These are phyloP conservation scores for Pangasius djambal DNA, from an alignment of 2,797 vertebrate genomes.

Conservation along the genomic window DNA sequence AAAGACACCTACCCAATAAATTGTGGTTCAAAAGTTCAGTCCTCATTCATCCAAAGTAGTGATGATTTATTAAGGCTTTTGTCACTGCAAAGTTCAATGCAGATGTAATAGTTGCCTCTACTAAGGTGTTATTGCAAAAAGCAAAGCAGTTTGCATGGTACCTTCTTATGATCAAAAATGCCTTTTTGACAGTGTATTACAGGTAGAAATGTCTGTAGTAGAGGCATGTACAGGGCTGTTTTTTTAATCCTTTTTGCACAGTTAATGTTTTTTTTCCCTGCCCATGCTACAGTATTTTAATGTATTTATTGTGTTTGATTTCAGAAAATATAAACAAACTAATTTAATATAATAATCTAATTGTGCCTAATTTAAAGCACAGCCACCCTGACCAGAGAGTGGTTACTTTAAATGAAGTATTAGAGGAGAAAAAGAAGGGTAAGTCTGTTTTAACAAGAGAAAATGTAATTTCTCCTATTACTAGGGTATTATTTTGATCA, in stretches of 20 bases:
- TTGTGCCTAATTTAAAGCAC: background rate
- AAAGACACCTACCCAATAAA: background rate
- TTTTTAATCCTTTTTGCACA: background rate
- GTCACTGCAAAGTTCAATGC: slow-evolving; percentile 1
- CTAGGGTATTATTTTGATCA: background rate
- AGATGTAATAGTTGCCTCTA: background rate
- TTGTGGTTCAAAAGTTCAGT: background rate
- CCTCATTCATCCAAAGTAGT: background rate
- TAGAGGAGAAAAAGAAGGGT: background rate
- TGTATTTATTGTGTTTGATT: background rate
- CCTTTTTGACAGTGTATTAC: background rate
- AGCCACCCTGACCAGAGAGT: background rate
- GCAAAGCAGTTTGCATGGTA: slow-evolving; percentile 6
- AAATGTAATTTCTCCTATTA: background rate
- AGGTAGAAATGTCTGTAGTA: no score
- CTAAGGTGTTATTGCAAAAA: slow-evolving; percentile 26
- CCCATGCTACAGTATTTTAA: background rate
- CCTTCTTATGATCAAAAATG: slow-evolving; percentile 26
- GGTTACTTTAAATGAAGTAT: background rate
- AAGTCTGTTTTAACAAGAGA: background rate
- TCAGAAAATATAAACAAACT: background rate
- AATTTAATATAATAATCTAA: no score
- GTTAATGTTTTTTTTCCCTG: background rate
- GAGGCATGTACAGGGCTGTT: background rate
- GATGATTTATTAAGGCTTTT: slow-evolving; percentile 3